A percentile compares a stretch with the other conserved stretches of the same genome.
Conservation (phyloP, 2,113 vertebrate genomes). For the Xerus inauris region DNA sequence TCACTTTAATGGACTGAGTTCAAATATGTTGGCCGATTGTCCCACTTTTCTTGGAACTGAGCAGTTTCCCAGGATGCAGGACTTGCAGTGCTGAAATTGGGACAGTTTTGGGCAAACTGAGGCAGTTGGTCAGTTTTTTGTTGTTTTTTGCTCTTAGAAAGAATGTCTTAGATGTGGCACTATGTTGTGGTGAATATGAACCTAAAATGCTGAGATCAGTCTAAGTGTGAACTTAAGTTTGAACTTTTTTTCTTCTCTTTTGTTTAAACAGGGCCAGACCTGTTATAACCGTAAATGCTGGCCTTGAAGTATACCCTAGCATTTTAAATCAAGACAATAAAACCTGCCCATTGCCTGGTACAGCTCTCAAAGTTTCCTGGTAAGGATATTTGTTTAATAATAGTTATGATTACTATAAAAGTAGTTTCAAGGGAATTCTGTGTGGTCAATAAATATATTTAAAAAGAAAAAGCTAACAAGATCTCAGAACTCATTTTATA, state of each 20-base stretch:
- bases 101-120: neutral
- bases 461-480: constrained; percentile 16
- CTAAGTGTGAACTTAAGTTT: neutral
- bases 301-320: constrained; percentile 94
- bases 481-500: neutral
- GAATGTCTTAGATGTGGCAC: neutral
- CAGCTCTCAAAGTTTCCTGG: constrained; percentile 91
- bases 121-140: neutral
- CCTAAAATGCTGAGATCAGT: neutral
- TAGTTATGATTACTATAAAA: neutral
- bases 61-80: neutral
- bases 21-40: neutral
- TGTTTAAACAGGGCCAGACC: constrained; percentile 91
- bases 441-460: neutral
- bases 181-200: neutral
- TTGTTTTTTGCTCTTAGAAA: neutral
- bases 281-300: constrained; percentile 94
- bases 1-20: neutral
- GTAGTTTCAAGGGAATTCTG: neutral
- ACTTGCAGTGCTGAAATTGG: neutral
- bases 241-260: neutral
- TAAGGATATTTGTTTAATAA: constrained; percentile 80
- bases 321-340: constrained; percentile 96
- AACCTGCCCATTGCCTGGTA: constrained; percentile 87
- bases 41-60: neutral